These are phyloP conservation scores for Prionailurus bengalensis DNA, from an alignment of 2,113 vertebrate genomes.

Conservation along the genomic window DNA sequence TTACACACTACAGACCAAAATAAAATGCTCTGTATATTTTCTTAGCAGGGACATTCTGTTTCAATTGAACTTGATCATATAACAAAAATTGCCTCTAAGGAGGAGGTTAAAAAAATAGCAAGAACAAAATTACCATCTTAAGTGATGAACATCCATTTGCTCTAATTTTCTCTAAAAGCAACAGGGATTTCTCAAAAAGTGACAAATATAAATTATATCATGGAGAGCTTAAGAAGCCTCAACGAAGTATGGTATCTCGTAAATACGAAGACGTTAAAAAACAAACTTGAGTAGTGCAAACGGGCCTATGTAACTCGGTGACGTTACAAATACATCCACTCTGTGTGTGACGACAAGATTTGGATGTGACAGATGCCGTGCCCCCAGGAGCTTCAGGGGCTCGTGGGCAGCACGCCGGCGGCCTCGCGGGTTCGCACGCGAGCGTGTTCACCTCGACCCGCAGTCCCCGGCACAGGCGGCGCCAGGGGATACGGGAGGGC, in stretches of 20 bases:
- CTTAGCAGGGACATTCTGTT: conserved; percentile 69
- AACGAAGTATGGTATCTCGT: conserved; percentile 65
- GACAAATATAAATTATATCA: conserved; percentile 74
- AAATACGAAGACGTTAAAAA: conserved; percentile 76
- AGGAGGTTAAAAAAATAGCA: conserved; percentile 71
- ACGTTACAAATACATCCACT: conserved; percentile 59
- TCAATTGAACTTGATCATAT: conserved; percentile 64
- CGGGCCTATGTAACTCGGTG: conserved; percentile 63
- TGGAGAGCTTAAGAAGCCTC: conserved; percentile 77
- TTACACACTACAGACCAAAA: conserved; percentile 75
- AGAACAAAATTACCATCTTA: neutral
- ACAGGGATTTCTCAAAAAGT: conserved; percentile 56
- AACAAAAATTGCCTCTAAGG: conserved; percentile 83
- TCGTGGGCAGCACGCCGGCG: conserved; percentile 57
- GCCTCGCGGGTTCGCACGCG: conserved; percentile 48
- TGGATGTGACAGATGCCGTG: conserved; percentile 58
- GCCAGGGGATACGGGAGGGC: neutral
- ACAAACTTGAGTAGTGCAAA: conserved; percentile 72
- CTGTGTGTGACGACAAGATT: conserved; percentile 61
- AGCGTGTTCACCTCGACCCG: conserved; percentile 61
- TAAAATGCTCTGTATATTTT: conserved; percentile 78
- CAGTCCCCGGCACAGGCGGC: neutral
- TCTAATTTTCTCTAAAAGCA: conserved; percentile 77
- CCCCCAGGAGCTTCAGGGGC: conserved; percentile 42
- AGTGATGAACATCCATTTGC: neutral